Conservation (phyloP, 2,888 invertebrate genomes). For the Theristus sp. region DNA sequence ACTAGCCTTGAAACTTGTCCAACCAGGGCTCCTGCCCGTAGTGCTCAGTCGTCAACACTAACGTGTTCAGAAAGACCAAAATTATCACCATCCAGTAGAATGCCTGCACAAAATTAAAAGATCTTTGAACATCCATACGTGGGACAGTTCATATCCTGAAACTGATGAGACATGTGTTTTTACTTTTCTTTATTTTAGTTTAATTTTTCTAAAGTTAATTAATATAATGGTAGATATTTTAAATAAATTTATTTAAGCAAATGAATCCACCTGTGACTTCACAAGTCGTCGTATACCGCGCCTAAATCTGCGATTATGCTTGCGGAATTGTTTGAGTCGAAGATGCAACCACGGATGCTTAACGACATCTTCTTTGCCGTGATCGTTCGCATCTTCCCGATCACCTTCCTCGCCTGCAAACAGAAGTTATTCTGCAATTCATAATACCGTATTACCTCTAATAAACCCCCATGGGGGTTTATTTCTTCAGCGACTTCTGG, state of each 20-base stretch:
- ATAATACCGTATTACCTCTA: too few relatives aligned
- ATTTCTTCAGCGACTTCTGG: too few relatives aligned
- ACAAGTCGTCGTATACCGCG: not conserved
- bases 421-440: too few relatives aligned
- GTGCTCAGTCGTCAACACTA: conserved; percentile 80
- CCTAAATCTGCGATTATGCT: not conserved
- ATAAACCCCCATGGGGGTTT: too few relatives aligned
- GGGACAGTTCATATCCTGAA: too few relatives aligned
- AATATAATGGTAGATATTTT: not conserved
- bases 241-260: not conserved
- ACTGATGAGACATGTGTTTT: too few relatives aligned
- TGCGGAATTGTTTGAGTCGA: not conserved
- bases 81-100: conserved; percentile 97
- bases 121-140: too few relatives aligned
- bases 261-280: not conserved
- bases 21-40: conserved; percentile 76
- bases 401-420: not conserved
- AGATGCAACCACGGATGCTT: not conserved
- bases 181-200: too few relatives aligned
- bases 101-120: too few relatives aligned
- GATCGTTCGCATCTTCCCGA: not conserved
- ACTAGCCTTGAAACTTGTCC: conserved; percentile 73
- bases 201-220: not conserved
- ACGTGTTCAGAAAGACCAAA: conserved; percentile 85
- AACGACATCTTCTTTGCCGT: not conserved